phyloP scores from a whole-genome alignment of 2,888 invertebrate genomes.

The Caenorhabditis zanzibari region DNA sequence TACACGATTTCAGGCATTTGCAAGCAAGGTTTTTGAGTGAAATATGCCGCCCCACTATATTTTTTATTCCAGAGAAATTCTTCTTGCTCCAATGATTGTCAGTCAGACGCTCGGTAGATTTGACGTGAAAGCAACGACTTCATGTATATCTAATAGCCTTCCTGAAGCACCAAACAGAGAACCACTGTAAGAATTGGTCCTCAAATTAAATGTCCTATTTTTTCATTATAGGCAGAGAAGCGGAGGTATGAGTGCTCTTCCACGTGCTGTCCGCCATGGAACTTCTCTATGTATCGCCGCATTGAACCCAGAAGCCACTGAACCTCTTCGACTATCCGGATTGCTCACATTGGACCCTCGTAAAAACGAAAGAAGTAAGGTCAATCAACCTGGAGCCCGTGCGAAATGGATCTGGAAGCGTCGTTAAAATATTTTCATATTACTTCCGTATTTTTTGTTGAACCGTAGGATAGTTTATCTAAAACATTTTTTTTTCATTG shows the following conservation, averaged over 20 bases:
- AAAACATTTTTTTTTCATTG: conserved; percentile 25
- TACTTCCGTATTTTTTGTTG: conserved; percentile 19
- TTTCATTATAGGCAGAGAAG: conserved; percentile 32
- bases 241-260: conserved; percentile 76
- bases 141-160: conserved; percentile 48
- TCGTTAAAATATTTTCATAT: conserved; percentile 38
- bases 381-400: conserved; percentile 83
- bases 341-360: conserved; percentile 81
- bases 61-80: conserved; percentile 74
- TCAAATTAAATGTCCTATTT: no score
- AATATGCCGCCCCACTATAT: not conserved
- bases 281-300: conserved; percentile 79
- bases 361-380: conserved; percentile 80
- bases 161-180: conserved; percentile 64
- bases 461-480: conserved; percentile 16
- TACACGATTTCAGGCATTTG: conserved; percentile 76
- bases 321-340: conserved; percentile 78
- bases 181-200: conserved; percentile 19
- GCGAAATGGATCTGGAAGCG: conserved; percentile 83
- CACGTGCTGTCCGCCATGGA: conserved; percentile 80
- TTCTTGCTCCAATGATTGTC: conserved; percentile 80
- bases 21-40: conserved; percentile 74
- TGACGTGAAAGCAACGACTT: conserved; percentile 76
- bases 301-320: conserved; percentile 75
- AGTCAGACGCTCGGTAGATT: conserved; percentile 77